Evolutionary conservation across 2,113 vertebrate genomes (phyloP), one percentile per base, ranked within the genome.

Genomic region (Onychorhynchus coronatus): DNA sequence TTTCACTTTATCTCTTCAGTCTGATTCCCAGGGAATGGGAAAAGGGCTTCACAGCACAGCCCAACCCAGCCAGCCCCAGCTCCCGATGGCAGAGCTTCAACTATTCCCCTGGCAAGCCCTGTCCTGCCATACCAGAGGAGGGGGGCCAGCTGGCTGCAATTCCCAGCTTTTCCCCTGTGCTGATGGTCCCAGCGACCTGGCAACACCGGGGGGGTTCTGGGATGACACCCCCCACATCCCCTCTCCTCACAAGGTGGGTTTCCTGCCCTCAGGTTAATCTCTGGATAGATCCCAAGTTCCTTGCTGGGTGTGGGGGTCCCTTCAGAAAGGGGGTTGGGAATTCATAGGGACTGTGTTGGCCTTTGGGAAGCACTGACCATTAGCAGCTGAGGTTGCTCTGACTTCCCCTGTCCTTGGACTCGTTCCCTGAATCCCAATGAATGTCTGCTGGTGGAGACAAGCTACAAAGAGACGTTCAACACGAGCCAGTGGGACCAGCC

Each of bases 171-270:
- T 52, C 49, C 41, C 42, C 35, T 0, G 0, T 35, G 35, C 39
- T 20, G 22, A 19, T 0, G 1, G 39, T 42, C 33, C 33, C 85
- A 50, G 58, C 0, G 1, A 37, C 49, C 37, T 5, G 4, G 25
- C 46, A 39, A 2, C 0, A 2, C 23, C 23, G 24, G 3, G 24
- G 28, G 25, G 7, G 10, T 9, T 20, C 49, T 39, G 33, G 4
- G 6, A 67, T 24, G 55, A 59, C 35, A 42, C 14, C 39, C 46
- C 70, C 19, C 8, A 1, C 9, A 1, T 19, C 16, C 78, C 42
- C 41, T 33, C 12, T 9, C 47, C 53, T 16, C 9, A 14, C 2
- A 2, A 20, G 22, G 31, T 63, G 31, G 24, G 24, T 44, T 61
- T 75, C 61, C n/a, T 37, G 46, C 8, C 30, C 5, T 0, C 7